Base-by-base conservation (phyloP, 2,797 vertebrate species). In the Gymnocypris eckloni region DNA sequence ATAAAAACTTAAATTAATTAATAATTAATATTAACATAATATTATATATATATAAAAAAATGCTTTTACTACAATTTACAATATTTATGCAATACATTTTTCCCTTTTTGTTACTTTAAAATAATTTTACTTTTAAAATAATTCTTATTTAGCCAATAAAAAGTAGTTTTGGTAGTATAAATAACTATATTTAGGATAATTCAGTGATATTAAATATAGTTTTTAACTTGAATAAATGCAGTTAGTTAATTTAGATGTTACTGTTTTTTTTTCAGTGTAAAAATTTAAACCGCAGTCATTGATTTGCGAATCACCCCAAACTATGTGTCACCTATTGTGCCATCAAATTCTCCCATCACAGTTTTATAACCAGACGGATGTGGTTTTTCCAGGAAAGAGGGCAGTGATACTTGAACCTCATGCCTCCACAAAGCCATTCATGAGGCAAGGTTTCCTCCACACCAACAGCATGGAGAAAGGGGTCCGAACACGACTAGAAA, bases 301-400 rank as follows among this genome's bases (percentile, higher is more conserved):
- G 1, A 22, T 59, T 59, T 59, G 22, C 22, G 11, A 54, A 54
- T 52, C 50, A 18, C 6, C 50, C 13, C 13, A 50, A 50, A 52
- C 41, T 43, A 52, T 54, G 48, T 50, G 48, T 50, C 15, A 50
- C 16, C 16, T 50, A 50, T 16, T 4, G 15, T 50, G 48, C 48
- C 43, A 45, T 43, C 39, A 33, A 39, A 39, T 37, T 64, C 16
- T 16, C 6, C 25, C 18, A 16, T 50, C 15, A 16, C 37, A 64
- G 25, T 37, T 83, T 61, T 39, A 37, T 76, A 76, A 76, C 56
- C 59, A 37, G 8, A 66, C 28, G 18, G 25, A 61, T 85, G 39
- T 91, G 79, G 89, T 83, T 85, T 37, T 87, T 86, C 54, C 88
- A 97, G 96, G 95, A 94, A 92, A 92, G 95, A 93, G 93, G 91